Conservation (phyloP, 2,888 invertebrate species). For the Patella ulyssiponensis region DNA sequence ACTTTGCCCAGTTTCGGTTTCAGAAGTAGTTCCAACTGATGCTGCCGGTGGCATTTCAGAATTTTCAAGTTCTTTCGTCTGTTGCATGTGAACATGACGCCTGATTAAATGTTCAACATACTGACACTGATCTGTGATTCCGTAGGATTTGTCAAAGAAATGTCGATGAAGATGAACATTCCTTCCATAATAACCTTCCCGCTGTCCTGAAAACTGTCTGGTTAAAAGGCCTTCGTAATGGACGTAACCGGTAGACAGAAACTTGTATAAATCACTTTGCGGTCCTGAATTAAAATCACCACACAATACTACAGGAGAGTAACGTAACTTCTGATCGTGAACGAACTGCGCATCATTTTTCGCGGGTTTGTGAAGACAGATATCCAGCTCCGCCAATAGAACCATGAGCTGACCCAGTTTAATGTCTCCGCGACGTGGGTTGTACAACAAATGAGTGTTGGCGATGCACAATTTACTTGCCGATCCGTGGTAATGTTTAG, state of each 20-base stretch:
- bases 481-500: slow-evolving; percentile 19
- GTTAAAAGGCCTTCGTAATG: slow-evolving; percentile 63
- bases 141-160: slow-evolving; percentile 69
- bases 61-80: neutral
- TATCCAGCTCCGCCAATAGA: slow-evolving; percentile 87
- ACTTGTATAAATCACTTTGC: slow-evolving; percentile 80
- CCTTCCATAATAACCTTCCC: slow-evolving; percentile 48
- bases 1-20: neutral
- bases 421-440: slow-evolving; percentile 90
- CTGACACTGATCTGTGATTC: slow-evolving; percentile 74
- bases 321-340: slow-evolving; percentile 62
- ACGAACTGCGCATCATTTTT: neutral
- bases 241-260: slow-evolving; percentile 80
- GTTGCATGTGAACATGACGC: neutral
- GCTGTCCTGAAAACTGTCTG: slow-evolving; percentile 70
- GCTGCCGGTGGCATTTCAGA: neutral
- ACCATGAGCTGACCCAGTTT: slow-evolving; percentile 89
- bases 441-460: slow-evolving; percentile 95
- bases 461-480: slow-evolving; percentile 79
- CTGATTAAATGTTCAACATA: slow-evolving; percentile 39
- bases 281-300: slow-evolving; percentile 95
- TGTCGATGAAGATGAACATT: slow-evolving; percentile 34
- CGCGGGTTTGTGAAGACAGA: slow-evolving; percentile 73
- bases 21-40: neutral
- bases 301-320: slow-evolving; percentile 86